Evolutionary conservation across 2,113 vertebrate species (phyloP), one percentile per base, ranked within the genome.

Genomic region (Odocoileus hemionus): DNA sequence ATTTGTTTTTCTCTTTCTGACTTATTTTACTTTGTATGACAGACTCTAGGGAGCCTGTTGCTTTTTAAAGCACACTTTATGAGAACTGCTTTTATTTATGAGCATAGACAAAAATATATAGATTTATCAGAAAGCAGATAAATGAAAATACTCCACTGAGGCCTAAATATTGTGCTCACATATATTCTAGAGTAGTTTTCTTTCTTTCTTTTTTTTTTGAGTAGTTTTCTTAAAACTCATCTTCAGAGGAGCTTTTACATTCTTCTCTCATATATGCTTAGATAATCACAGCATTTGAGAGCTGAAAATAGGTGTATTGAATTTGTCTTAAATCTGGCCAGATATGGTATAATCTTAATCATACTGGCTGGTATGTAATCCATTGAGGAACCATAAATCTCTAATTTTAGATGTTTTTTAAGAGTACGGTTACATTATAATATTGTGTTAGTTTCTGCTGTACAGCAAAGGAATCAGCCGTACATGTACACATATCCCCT

Each of bases 241-340:
- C 86, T 93, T 95, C 25, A 80, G 47, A 92, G 79, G 26, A 91
- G 39, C n/a, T 86, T 95, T 93, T 84, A 90, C 19, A 89, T 61
- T 26, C n/a, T 92, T 47, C 15, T 84, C 11, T 91, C 25, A 50
- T 85, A 61, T 52, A 25, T 79, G 25, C 26, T 91, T 55, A 92
- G 74, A 64, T 80, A 82, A 86, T 30, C 89, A 60, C 14, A 94
- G 19, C 93, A 95, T 89, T 55, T 96, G 83, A 93, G 26, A 96
- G 10, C 57, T 54, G 36, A 95, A 93, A 96, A 95, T 58, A 89
- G 12, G 2, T 12, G 23, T 64, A 76, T 39, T 89, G 43, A 90
- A 90, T 79, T 94, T 95, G 43, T 82, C 33, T 76, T 95, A 95
- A 47, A n/a, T 76, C 39, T 84, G 26, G 4, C 79, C 15, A 50